Base-by-base conservation (phyloP, 2,797 vertebrate species). In the Crocodylus rhombifer region DNA sequence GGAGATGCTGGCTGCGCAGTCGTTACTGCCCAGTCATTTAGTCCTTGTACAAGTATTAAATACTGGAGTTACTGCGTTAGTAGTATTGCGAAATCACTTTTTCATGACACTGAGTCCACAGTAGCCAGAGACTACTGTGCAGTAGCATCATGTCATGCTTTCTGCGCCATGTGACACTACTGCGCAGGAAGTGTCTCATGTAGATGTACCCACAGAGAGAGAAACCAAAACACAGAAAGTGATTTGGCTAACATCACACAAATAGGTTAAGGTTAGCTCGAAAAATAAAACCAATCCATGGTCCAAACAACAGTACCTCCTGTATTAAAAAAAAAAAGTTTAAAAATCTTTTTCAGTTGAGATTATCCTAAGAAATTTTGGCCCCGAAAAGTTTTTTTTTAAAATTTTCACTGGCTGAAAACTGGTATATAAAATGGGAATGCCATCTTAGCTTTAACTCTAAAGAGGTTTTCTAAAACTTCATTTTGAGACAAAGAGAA, bases 391-490 rank as follows among this genome's bases (percentile, higher is more conserved):
- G 75, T 60, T 63, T 82, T 65, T 90, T 5, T 88, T 80, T 23
- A 69, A 36, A 21, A 26, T 60, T 71, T 26, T 60, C 65, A 71
- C n/a, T 77, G 57, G 28, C 23, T 94, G 81, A 73, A 81, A 89
- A 80, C 0, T n/a, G 9, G 0, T 76, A 26, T 73, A 15, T 80
- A 87, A 28, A 79, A 71, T 20, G 33, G 20, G 42, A 71, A 71
- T 71, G 67, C 21, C 33, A 71, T 71, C 36, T 71, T 14, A 71
- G 20, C 33, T 23, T 71, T 71, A 71, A 42, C 25, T 71, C 33
- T 71, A 89, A 92, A 73, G 26, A 61, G 51, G 16, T 91, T 61
- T 36, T 91, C 83, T 90, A 78, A 82, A 51, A 63, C 11, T 73
- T 67, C 85, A 26, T 89, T 94, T 73, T 51, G 33, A 88, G 58